A percentile compares a stretch with the other conserved stretches of the same genome.
These are phyloP conservation scores for Vireo altiloquus DNA, from an alignment of 2,113 vertebrate species.

Conservation along the genomic window DNA sequence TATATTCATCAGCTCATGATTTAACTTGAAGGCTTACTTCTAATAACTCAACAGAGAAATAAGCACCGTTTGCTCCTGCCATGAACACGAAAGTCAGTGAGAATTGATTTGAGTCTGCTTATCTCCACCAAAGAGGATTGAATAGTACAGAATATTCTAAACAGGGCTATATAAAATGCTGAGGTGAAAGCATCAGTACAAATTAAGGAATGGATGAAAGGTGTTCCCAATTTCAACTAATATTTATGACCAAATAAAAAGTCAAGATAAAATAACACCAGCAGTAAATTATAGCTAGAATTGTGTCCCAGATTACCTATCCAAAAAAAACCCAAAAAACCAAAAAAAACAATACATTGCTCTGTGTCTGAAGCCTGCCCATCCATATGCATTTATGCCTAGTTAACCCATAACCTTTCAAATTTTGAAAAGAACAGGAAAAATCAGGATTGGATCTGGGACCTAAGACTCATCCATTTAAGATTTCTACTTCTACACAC, in stretches of 20 bases:
- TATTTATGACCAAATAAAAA: not conserved
- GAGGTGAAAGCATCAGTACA: not conserved
- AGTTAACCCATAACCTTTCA: not conserved
- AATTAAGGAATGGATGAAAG: not conserved
- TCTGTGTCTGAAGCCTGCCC: not conserved
- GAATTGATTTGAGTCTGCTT: not conserved
- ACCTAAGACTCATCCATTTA: not conserved
- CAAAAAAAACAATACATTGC: not conserved
- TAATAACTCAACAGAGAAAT: not conserved
- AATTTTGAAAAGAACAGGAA: not conserved
- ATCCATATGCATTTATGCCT: not conserved
- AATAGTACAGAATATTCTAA: not conserved
- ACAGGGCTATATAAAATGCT: not conserved
- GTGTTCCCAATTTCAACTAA: not conserved
- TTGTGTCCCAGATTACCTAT: not conserved
- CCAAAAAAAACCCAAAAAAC: not conserved
- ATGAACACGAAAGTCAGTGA: not conserved
- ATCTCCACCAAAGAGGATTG: not conserved
- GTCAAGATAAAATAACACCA: not conserved
- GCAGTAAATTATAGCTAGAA: not conserved
- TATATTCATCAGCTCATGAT: not conserved
- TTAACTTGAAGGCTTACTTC: not conserved
- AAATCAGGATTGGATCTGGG: not conserved
- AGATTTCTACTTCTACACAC: not conserved
- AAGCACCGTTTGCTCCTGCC: not conserved